Evolutionary conservation across 2,113 vertebrate species (phyloP).

Genomic region (Ceratotherium simum): DNA sequence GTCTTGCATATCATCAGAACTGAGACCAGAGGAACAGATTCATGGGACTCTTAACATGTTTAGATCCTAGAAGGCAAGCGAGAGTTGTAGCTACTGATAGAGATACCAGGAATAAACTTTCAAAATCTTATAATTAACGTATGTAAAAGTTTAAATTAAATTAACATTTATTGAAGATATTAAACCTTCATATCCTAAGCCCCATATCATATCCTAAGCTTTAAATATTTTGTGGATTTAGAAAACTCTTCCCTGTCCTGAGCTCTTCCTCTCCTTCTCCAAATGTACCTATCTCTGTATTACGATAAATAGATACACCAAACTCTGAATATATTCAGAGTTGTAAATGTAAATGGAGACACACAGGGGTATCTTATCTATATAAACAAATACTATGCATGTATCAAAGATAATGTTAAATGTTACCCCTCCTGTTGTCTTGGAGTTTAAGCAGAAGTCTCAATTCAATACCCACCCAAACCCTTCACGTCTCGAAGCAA

Average conservation of each 20-base stretch:
- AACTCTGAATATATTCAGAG: background rate
- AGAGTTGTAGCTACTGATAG: conserved; percentile 88
- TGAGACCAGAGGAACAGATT: conserved; percentile 94
- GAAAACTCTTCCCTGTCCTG: background rate
- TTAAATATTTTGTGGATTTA: background rate
- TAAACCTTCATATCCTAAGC: too few relatives aligned
- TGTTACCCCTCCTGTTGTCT: background rate
- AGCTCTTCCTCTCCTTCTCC: background rate
- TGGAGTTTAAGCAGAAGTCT: background rate
- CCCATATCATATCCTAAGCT: background rate
- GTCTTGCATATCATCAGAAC: conserved; percentile 92
- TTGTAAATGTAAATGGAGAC: background rate
- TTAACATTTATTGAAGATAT: conserved; percentile 68
- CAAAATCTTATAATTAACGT: conserved; percentile 90
- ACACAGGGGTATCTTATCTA: background rate
- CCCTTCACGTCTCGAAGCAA: background rate
- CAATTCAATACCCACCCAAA: background rate
- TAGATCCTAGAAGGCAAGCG: conserved; percentile 89
- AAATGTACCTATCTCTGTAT: background rate
- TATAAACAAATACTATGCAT: background rate
- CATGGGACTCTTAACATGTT: conserved; percentile 89
- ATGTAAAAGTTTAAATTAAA: conserved; percentile 86
- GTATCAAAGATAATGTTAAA: background rate
- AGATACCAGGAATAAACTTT: conserved; percentile 89
- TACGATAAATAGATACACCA: background rate